Evolutionary conservation across 2,113 vertebrate species (phyloP).

Genomic region (Cephalopholis sonnerati): DNA sequence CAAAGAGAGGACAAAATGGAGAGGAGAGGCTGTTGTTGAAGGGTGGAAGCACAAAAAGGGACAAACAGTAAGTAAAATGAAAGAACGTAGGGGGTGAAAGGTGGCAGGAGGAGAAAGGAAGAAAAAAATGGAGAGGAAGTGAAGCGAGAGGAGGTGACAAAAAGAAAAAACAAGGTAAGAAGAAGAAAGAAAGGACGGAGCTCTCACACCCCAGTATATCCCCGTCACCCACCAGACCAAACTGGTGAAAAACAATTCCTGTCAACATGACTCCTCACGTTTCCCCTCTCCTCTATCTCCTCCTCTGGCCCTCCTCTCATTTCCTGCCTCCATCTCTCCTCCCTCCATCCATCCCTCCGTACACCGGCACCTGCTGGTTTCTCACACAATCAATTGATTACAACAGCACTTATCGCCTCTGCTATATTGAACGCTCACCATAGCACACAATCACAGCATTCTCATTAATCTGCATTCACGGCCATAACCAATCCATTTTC

Average conservation of each 20-base stretch:
- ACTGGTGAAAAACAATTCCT: slow-evolving; percentile 41
- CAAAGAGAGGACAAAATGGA: not conserved
- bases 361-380: slow-evolving; percentile 67
- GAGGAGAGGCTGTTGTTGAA: not conserved
- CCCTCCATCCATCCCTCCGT: not conserved
- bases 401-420: slow-evolving; percentile 56
- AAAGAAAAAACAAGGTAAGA: not conserved
- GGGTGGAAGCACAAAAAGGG: not conserved
- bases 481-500: slow-evolving; percentile 22
- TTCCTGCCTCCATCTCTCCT: slow-evolving; percentile 38
- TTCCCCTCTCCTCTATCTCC: slow-evolving; percentile 8
- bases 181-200: not conserved
- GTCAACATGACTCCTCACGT: slow-evolving; percentile 32
- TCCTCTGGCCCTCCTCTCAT: slow-evolving; percentile 20
- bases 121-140: not conserved
- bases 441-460: slow-evolving; percentile 60
- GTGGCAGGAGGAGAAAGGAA: not conserved
- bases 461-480: slow-evolving; percentile 51
- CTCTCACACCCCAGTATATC: slow-evolving; percentile 1
- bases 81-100: not conserved
- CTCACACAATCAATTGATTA: slow-evolving; percentile 75
- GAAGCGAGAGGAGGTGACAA: not conserved
- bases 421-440: slow-evolving; percentile 44
- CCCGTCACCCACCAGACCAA: slow-evolving; percentile 26
- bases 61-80: not conserved